Conservation (phyloP, 2,888 invertebrate genomes). For the Pollenia griseotomentosa region DNA sequence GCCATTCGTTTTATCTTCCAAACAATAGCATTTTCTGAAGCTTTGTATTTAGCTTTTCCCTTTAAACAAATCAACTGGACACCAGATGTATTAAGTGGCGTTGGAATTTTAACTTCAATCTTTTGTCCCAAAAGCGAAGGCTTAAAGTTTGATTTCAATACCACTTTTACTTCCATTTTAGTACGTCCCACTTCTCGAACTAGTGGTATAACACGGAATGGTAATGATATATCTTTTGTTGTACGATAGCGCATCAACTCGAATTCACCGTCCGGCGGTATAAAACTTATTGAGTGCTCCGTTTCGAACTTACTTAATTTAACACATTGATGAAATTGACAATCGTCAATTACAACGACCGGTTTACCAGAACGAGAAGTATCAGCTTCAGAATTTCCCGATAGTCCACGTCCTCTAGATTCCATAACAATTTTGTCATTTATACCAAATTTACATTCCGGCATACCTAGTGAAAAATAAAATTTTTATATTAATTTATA, state of each 20-base stretch:
- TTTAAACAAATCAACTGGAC: conserved; percentile 99
- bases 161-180: conserved; percentile 99
- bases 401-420: conserved; percentile 91
- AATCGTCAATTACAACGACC: conserved; percentile 99
- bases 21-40: conserved; percentile 99
- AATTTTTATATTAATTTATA: neutral
- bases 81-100: conserved; percentile 98
- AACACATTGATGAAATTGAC: conserved; percentile 99
- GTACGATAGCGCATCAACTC: conserved; percentile 99
- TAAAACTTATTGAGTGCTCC: conserved; percentile 99
- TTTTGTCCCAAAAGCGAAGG: conserved; percentile 99
- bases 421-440: conserved; percentile 99
- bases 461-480: conserved; percentile 90
- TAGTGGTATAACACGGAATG: conserved; percentile 99
- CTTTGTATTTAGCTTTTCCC: conserved; percentile 99
- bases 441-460: conserved; percentile 99
- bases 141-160: conserved; percentile 99
- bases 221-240: conserved; percentile 99
- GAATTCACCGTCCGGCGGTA: conserved; percentile 99
- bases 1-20: conserved; percentile 98
- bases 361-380: conserved; percentile 97
- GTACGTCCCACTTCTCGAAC: conserved; percentile 99
- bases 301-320: conserved; percentile 99
- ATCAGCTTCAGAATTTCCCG: conserved; percentile 90
- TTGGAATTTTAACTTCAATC: conserved; percentile 99